phyloP scores from a whole-genome alignment of 2,113 vertebrate genomes.

The Dipodomys spectabilis region DNA sequence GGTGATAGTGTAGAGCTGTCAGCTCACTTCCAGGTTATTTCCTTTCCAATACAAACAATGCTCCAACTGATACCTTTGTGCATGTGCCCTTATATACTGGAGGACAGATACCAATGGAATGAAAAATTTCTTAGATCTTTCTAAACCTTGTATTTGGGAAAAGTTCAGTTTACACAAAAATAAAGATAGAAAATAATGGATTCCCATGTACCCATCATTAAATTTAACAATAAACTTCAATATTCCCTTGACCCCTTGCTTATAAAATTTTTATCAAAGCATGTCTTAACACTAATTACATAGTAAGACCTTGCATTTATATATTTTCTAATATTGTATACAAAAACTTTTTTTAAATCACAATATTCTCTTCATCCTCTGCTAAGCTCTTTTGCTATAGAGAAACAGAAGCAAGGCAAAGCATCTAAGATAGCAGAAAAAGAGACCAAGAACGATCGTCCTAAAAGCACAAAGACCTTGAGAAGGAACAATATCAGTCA shows the following conservation, averaged over 20 bases:
- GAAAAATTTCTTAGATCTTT: constrained; percentile 36
- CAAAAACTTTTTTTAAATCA: constrained; percentile 49
- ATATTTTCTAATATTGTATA: constrained; percentile 37
- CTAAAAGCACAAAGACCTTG: constrained; percentile 78
- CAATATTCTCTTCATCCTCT: constrained; percentile 60
- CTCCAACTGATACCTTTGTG: background rate
- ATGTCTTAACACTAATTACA: constrained; percentile 6
- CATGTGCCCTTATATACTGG: background rate
- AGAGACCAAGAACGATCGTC: constrained; percentile 64
- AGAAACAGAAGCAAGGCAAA: constrained; percentile 71
- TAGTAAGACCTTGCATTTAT: constrained; percentile 15
- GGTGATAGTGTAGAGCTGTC: background rate
- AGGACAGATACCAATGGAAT: background rate
- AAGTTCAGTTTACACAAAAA: constrained; percentile 22
- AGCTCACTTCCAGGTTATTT: constrained; percentile 12
- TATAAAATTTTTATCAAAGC: constrained; percentile 59
- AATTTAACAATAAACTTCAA: constrained; percentile 58
- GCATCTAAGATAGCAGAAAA: constrained; percentile 61
- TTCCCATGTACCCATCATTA: constrained; percentile 46
- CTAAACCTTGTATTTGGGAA: background rate
- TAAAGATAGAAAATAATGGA: constrained; percentile 53
- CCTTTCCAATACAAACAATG: constrained; percentile 37
- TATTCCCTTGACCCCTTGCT: background rate
- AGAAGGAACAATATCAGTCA: constrained; percentile 71
- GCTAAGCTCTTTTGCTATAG: constrained; percentile 55